Base-by-base conservation (phyloP, 2,797 vertebrate genomes). In the Spea hammondii region DNA sequence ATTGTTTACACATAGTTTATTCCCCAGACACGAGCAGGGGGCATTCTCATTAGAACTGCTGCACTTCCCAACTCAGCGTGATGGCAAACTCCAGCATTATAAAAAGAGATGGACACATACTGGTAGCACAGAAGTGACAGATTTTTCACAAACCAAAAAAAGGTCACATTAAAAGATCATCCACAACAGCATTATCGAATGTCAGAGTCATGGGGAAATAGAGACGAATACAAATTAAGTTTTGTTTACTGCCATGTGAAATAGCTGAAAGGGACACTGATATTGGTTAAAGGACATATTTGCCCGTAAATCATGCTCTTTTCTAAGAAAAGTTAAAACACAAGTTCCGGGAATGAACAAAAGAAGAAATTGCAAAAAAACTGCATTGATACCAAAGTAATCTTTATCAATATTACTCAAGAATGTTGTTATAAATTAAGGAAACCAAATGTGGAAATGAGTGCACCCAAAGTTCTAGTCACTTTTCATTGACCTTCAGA, bases 1-100 rank as follows among this genome's bases (percentile, higher is more conserved):
- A 50, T 68, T 47, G 48, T 44, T 60, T 13, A 70, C 53, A 45
- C 17, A 7, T 64, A 46, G 70, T 67, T 68, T 77, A 12, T 54
- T 68, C 72, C 47, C 62, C 13, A 13, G 13, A 60, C 68, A 76
- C 74, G 68, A 62, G 68, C 74, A 77, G 74, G 79, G 74, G 70
- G 64, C 74, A 76, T 67, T 62, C 74, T 81, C 79, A 81, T 81
- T 81, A 81, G 70, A 48, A 60, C 47, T 62, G 48, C 53, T 81
- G 64, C 74, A 77, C 57, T 72, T 81, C 64, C 55, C 64, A 67
- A 47, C 62, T 13, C 79, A 66, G 79, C 74, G 54, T 64, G 79
- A 72, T 10, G 62, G 11, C 12, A 46, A 54, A 51, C 70, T 69
- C 69, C 54, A 62, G 69, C 65, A 51, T 17, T 62, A 59, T n/a